A percentile compares a stretch with the other conserved stretches of the same genome.
These are phyloP conservation scores for Xenus cinereus DNA, from an alignment of 2,113 vertebrate genomes.

Conservation along the genomic window DNA sequence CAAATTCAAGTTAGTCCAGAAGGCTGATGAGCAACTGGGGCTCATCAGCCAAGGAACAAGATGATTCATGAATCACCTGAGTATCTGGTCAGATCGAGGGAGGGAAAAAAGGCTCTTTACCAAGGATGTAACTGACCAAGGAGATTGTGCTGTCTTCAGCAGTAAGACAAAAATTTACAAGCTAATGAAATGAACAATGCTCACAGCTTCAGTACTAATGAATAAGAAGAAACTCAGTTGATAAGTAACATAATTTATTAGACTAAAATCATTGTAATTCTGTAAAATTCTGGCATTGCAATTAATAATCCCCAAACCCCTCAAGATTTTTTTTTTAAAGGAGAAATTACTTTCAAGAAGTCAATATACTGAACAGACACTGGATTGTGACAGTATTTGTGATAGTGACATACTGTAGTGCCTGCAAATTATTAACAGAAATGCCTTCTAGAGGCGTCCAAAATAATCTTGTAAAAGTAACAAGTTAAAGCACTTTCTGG, in stretches of 20 bases:
- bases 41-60: background rate
- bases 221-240: background rate
- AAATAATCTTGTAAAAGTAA: background rate
- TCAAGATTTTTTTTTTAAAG: background rate
- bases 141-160: background rate
- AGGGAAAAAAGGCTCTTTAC: background rate
- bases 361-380: background rate
- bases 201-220: background rate
- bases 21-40: background rate
- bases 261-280: background rate
- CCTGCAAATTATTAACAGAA: background rate
- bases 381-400: background rate
- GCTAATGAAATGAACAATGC: background rate
- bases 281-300: background rate
- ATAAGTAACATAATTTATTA: background rate
- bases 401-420: background rate
- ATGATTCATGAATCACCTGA: background rate
- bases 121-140: background rate
- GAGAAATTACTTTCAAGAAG: background rate
- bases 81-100: background rate
- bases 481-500: background rate
- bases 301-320: background rate
- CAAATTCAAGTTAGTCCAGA: background rate
- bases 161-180: background rate
- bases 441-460: background rate